These are phyloP conservation scores for Branchinecta sandiegonensis DNA, from an alignment of 2,888 invertebrate species.

Conservation along the genomic window DNA sequence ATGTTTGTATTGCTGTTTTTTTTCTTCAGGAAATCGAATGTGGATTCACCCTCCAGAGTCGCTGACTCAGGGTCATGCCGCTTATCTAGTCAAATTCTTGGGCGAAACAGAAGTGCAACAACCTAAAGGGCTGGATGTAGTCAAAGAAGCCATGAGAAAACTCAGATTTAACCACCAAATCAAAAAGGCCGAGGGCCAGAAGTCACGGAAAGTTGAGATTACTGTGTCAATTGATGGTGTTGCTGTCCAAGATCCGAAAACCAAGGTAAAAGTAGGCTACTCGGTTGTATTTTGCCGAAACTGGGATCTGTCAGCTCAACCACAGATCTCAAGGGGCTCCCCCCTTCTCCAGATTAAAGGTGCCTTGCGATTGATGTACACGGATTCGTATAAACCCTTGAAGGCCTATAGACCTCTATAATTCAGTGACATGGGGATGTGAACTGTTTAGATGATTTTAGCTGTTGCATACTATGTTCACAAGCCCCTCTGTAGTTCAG, in stretches of 20 bases:
- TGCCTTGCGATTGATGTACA: slow-evolving; percentile 3
- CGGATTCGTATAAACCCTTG: not conserved
- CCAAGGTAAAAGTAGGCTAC: slow-evolving; percentile 39
- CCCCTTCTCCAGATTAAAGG: not conserved
- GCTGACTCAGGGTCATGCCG: slow-evolving; percentile 84
- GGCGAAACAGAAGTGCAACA: slow-evolving; percentile 89
- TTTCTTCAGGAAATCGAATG: slow-evolving; percentile 39
- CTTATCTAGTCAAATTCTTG: slow-evolving; percentile 93
- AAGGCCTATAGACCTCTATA: not conserved
- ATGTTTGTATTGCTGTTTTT: not conserved
- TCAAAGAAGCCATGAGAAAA: slow-evolving; percentile 92
- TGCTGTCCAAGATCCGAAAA: slow-evolving; percentile 63
- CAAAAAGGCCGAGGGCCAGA: slow-evolving; percentile 77
- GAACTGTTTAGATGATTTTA: too few species aligned
- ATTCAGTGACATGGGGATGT: too few species aligned
- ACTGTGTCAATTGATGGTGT: slow-evolving; percentile 97
- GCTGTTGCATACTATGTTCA: too few species aligned
- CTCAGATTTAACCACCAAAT: slow-evolving; percentile 85
- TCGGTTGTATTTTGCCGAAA: not conserved
- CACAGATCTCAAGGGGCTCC: not conserved
- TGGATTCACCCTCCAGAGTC: slow-evolving; percentile 93
- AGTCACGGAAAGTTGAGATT: slow-evolving; percentile 69
- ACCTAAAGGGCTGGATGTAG: slow-evolving; percentile 93
- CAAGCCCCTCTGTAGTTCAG: too few species aligned
- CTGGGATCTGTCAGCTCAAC: not conserved